Base-by-base conservation (phyloP, 2,113 vertebrate genomes). In the Eclectus roratus region DNA sequence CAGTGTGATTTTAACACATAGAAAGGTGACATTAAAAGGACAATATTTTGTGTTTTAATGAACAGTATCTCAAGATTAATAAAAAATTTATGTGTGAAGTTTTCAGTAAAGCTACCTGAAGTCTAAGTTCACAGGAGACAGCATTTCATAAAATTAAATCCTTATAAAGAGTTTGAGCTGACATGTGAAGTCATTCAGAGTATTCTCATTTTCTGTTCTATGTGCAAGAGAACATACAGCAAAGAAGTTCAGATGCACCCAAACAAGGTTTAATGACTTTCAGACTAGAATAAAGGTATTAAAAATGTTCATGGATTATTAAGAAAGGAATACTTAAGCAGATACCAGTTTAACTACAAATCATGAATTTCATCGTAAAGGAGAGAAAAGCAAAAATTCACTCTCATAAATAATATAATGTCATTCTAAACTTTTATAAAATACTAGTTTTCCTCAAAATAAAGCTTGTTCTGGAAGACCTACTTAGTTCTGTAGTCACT, bases 401-500 rank as follows among this genome's bases (percentile, higher is more conserved):
- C 3, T 28, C 11, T 53, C 44, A n/a, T 58, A 56, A 68, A 52
- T 70, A 56, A 39, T 46, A 39, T 9, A 71, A 63, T 11, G 8
- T 2, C 2, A 20, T 78, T 80, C 20, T n/a, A 18, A 72, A 29
- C 13, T 27, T 50, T 11, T 71, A 41, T 16, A 14, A 82, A 70
- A 60, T 37, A 43, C 60, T 46, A 66, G 13, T 13, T 72, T 96
- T 88, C 58, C 47, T 46, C 13, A 44, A 35, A 43, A 49, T 31
- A 35, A 84, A 85, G 9, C 50, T 88, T 88, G 28, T 65, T 69
- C 61, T 79, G 44, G 50, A 74, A 96, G 47, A 79, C 44, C 53
- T 78, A 80, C 77, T 85, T 63, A 93, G 63, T 95, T 96, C n/a
- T 94, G 46, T 77, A 76, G 96, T 96, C 98, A 97, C 96, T 98